Conservation (phyloP, 92 coral and sea anemone species). For the Porites cylindrica region DNA sequence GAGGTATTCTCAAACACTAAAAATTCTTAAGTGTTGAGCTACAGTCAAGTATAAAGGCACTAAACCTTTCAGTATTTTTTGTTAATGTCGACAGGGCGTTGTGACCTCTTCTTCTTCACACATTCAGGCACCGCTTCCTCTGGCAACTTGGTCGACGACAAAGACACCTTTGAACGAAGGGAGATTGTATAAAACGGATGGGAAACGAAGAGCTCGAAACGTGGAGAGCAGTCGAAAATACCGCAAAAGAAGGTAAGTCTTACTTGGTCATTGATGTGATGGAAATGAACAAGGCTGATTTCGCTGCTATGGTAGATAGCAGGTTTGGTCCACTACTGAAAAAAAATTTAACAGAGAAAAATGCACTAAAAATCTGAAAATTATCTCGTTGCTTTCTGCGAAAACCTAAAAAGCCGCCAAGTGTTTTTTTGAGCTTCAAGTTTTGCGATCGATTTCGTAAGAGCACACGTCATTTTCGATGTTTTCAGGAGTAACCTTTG, state of each 20-base stretch:
- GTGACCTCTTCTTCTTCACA: constrained; percentile 23
- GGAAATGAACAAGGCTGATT: background rate
- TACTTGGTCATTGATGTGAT: background rate
- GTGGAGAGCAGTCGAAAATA: constrained; percentile 95
- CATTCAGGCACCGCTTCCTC: constrained; percentile 31
- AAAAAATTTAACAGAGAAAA: no score
- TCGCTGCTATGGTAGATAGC: background rate
- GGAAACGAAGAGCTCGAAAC: constrained; percentile 86
- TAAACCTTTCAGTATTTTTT: background rate
- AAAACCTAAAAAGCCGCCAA: no score
- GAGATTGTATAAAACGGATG: constrained; percentile 82
- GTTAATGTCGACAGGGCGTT: constrained; percentile 22
- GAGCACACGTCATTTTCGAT: no score
- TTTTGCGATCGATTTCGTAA: no score
- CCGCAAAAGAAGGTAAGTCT: constrained; percentile 77
- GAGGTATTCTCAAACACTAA: constrained; percentile 11
- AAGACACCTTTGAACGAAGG: constrained; percentile 38
- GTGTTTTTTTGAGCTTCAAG: no score
- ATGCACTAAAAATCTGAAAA: no score
- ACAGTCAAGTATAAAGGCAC: background rate
- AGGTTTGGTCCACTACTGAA: background rate
- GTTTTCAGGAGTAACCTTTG: no score
- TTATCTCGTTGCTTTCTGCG: no score
- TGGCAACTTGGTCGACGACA: constrained; percentile 30
- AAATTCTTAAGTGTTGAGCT: no score